Evolutionary conservation across 2,888 invertebrate genomes (phyloP), one percentile per base, ranked within the genome.

Genomic region (Volucella zonaria): DNA sequence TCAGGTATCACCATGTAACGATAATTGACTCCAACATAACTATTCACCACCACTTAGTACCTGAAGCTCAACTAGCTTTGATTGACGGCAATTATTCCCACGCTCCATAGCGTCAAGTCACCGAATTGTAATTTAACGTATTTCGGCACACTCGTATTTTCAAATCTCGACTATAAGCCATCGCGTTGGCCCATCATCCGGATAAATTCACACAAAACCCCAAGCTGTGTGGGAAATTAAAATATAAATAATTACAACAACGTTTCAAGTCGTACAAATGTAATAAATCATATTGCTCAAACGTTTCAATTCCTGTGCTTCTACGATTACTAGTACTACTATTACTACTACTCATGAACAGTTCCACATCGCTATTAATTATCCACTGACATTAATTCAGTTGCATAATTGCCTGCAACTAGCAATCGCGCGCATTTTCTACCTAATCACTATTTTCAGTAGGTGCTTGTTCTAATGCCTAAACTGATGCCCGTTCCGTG

Each of bases 331-430:
- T 14, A 52, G 8, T 52, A 15, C 52, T 15, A 70, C 15, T 23
- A 14, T 10, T 42, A 23, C 11, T 64, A 45, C 54, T 47, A 49
- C 14, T 10, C 56, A 75, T 47, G 45, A 38, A 66, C 45, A 62
- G 56, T 66, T 64, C 58, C 51, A 71, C 51, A 58, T 71, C 71
- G 31, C 43, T 64, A 77, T 78, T 82, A 82, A 82, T 78, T 82
- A 78, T 67, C 71, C 56, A 62, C 61, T 68, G 78, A 68, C 82
- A 78, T 68, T 82, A 78, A 82, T 82, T 82, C 82, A 74, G 73
- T 82, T 54, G 78, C 82, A 82, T 82, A 74, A 82, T 82, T 74
- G 62, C 70, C 54, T 38, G 47, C 62, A 18, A 31, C 49, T 14
- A 40, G 77, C 81, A 66, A 81, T 31, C 31, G 31, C 70, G 75